Evolutionary conservation across 2,888 invertebrate species (phyloP).

Genomic region (Eupithecia subumbrata): DNA sequence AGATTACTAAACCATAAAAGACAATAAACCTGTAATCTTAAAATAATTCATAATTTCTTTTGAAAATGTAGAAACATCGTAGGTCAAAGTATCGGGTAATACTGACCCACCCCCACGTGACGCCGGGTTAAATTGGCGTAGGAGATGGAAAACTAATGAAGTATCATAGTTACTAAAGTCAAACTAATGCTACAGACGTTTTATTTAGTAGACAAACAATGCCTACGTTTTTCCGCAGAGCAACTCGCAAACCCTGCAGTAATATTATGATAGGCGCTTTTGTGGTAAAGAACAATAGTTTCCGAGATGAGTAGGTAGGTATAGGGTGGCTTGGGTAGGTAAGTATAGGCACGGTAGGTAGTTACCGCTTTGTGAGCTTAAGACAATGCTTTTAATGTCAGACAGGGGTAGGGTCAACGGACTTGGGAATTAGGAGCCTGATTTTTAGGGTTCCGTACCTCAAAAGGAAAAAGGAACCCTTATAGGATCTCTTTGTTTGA

Average conservation of each 20-base stretch:
- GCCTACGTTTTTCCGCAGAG: slow-evolving; percentile 21
- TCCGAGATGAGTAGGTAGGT: background rate
- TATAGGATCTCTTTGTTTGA: too few species aligned
- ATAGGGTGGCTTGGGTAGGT: too few species aligned
- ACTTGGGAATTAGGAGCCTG: background rate
- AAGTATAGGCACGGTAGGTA: background rate
- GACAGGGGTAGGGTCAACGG: slow-evolving; percentile 6
- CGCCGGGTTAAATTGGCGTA: background rate
- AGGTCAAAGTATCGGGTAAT: too few species aligned
- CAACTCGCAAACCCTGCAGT: slow-evolving; percentile 13
- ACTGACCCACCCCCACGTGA: too few species aligned
- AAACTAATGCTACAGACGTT: background rate
- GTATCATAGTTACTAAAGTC: too few species aligned
- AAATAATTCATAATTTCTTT: too few species aligned
- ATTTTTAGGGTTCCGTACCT: background rate
- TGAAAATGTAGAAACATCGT: too few species aligned
- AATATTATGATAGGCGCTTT: slow-evolving; percentile 28
- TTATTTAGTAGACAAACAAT: background rate
- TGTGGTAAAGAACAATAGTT: slow-evolving; percentile 19
- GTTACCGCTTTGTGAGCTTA: slow-evolving; percentile 14
- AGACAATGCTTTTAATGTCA: slow-evolving; percentile 18
- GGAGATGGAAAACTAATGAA: background rate
- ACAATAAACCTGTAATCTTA: too few species aligned
- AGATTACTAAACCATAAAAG: too few species aligned
- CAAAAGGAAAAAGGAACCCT: too few species aligned